These are phyloP conservation scores for Hirtodrosophila alboralis DNA, from an alignment of 2,888 invertebrate genomes.

Conservation along the genomic window DNA sequence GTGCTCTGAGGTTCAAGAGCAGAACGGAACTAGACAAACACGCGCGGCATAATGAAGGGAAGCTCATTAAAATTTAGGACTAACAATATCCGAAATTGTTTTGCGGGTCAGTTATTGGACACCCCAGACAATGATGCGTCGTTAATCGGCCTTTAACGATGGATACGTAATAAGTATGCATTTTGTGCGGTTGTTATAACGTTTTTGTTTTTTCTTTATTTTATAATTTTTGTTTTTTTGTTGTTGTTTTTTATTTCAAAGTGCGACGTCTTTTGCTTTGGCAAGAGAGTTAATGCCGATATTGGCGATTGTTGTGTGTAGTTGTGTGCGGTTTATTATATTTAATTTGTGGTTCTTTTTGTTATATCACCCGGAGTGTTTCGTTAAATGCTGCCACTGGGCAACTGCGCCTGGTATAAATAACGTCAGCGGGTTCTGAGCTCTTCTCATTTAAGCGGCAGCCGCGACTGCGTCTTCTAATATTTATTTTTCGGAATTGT, in stretches of 20 bases:
- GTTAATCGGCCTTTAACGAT: slow-evolving; percentile 14
- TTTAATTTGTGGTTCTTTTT: slow-evolving; percentile 23
- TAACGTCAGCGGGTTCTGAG: slow-evolving; percentile 27
- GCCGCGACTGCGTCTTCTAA: slow-evolving; percentile 17
- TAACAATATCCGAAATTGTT: neutral
- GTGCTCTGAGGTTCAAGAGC: slow-evolving; percentile 12
- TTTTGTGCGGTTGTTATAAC: slow-evolving; percentile 4
- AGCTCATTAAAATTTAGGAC: neutral
- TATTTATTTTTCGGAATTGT: slow-evolving; percentile 1
- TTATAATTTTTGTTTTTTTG: neutral
- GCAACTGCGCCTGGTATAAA: slow-evolving; percentile 47
- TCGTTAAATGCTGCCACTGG: slow-evolving; percentile 9
- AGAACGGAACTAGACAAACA: slow-evolving; percentile 3
- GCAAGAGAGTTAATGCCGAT: neutral
- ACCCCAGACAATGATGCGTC: neutral
- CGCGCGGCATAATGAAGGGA: neutral
- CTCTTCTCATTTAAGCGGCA: slow-evolving; percentile 42
- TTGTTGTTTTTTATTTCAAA: too few species aligned
- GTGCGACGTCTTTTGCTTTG: neutral
- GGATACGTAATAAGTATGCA: slow-evolving; percentile 20
- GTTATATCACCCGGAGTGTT: slow-evolving; percentile 17
- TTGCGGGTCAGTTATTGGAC: slow-evolving; percentile 9
- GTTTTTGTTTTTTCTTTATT: neutral
- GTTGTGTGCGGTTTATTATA: slow-evolving; percentile 4
- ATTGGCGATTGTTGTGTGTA: slow-evolving; percentile 10